These are phyloP conservation scores for Zeuzera pyrina DNA, from an alignment of 2,888 invertebrate species.

Conservation along the genomic window DNA sequence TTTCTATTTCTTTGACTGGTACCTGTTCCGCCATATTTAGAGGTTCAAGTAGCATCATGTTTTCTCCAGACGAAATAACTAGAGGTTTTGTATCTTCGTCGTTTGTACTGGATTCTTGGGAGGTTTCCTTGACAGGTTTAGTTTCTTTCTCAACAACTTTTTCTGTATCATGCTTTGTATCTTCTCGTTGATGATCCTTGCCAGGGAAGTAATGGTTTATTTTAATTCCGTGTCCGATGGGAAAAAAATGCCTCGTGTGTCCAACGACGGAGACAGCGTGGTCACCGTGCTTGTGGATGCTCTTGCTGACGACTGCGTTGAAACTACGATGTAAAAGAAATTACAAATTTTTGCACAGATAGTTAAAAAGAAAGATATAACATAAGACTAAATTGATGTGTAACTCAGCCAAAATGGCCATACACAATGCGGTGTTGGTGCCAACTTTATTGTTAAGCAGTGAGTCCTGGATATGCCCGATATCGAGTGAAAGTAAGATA, in stretches of 20 bases:
- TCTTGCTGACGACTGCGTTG: slow-evolving; percentile 71
- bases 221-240: slow-evolving; percentile 45
- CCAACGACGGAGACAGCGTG: slow-evolving; percentile 47
- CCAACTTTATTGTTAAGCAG: too few relatives aligned
- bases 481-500: too few relatives aligned
- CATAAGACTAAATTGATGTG: too few relatives aligned
- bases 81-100: slow-evolving; percentile 20
- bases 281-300: slow-evolving; percentile 49
- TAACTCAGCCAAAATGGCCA: too few relatives aligned
- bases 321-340: slow-evolving; percentile 47
- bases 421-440: too few relatives aligned
- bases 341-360: too few relatives aligned
- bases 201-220: slow-evolving; percentile 55
- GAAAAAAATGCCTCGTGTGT: slow-evolving; percentile 47
- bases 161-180: slow-evolving; percentile 16
- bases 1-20: slow-evolving; percentile 10
- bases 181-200: slow-evolving; percentile 27
- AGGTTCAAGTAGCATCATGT: slow-evolving; percentile 24
- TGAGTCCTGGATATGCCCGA: too few relatives aligned
- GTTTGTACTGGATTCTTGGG: slow-evolving; percentile 17
- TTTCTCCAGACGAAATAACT: slow-evolving; percentile 20
- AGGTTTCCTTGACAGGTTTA: slow-evolving; percentile 30
- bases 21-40: slow-evolving; percentile 14
- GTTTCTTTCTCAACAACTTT: slow-evolving; percentile 17
- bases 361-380: too few relatives aligned